phyloP scores from a whole-genome alignment of 2,113 vertebrate genomes.

The Tetraodon nigroviridis region DNA sequence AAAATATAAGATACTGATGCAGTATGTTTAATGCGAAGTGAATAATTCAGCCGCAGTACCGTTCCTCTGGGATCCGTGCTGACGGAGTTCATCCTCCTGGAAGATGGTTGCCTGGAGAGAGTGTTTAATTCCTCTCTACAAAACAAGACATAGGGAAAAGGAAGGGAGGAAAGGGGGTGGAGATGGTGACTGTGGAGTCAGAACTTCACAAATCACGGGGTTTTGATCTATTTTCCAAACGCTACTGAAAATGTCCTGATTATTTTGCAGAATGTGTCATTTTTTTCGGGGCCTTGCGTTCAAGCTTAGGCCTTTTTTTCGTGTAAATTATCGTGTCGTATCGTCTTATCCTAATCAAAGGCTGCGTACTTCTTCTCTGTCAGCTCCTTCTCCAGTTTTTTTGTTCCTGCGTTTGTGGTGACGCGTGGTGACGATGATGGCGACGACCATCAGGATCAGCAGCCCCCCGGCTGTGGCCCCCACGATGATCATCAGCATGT shows the following conservation, averaged over 20 bases:
- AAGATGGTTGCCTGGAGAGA: slow-evolving; percentile 84
- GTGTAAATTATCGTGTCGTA: background rate
- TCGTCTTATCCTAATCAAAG: slow-evolving; percentile 18
- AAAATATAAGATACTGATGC: background rate
- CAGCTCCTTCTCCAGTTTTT: slow-evolving; percentile 80
- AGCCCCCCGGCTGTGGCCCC: slow-evolving; percentile 71
- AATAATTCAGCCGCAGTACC: slow-evolving; percentile 60
- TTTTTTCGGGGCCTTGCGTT: slow-evolving; percentile 1
- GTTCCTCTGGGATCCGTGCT: slow-evolving; percentile 75
- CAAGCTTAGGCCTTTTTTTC: background rate
- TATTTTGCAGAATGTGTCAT: background rate
- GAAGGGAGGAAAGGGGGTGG: background rate
- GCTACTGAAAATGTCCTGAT: background rate
- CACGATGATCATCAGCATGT: slow-evolving; percentile 75
- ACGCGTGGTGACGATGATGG: slow-evolving; percentile 79
- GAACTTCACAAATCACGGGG: background rate
- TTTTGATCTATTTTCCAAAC: background rate
- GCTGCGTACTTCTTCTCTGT: slow-evolving; percentile 78
- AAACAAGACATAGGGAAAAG: background rate
- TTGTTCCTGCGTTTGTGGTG: slow-evolving; percentile 84
- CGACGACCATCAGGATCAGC: slow-evolving; percentile 78
- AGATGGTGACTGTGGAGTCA: background rate
- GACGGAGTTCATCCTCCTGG: slow-evolving; percentile 82
- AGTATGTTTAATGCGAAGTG: background rate
- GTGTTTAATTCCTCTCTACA: slow-evolving; percentile 84